Evolutionary conservation across 37 sponge, comb jelly and placozoan species (phyloP), one percentile per base, ranked within the genome.

Genomic region (Haliclona indistincta): DNA sequence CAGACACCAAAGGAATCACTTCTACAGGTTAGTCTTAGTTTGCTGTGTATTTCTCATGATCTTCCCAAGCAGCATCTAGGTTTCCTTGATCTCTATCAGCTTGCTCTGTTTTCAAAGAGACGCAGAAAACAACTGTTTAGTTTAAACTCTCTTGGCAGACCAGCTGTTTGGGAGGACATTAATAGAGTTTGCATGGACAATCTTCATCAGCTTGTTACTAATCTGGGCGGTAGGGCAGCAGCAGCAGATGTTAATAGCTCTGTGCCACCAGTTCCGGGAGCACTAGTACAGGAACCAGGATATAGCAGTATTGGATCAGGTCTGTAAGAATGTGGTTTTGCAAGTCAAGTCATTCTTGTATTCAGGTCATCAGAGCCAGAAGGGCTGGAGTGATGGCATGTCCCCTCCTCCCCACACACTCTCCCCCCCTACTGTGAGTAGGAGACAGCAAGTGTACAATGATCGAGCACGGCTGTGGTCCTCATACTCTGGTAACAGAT

Each of bases 391-490:
- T 22, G 38, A 72, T 4, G 73, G 38, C 0, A 23, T 35, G 1
- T 13, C 45, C 0, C 42, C 43, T 20, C 11, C 60, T 20, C 6
- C 26, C 11, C 28, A 6, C 28, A 19, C 26, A 29, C n/a, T 53
- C 20, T 38, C 78, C 30, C 73, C 80, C 34, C 80, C 49, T 60
- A 81, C 80, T 5, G 73, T 71, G 32, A 71, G 66, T 26, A 52
- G 81, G 41, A 32, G 56, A 7, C 60, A 65, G 34, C 40, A 67
- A 28, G 62, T 74, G 22, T 52, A 67, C n/a, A 61, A 32, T 39
- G 90, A 89, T 63, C 83, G 61, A 41, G 79, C 90, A 6, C 29
- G 63, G 20, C 70, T 89, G 22, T 87, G 88, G 88, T 81, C 82
- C 26, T 68, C 63, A 33, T 74, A 80, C 19, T 70, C 86, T 25